Conservation (phyloP, 2,113 vertebrate species). For the Ageneiosus marmoratus region DNA sequence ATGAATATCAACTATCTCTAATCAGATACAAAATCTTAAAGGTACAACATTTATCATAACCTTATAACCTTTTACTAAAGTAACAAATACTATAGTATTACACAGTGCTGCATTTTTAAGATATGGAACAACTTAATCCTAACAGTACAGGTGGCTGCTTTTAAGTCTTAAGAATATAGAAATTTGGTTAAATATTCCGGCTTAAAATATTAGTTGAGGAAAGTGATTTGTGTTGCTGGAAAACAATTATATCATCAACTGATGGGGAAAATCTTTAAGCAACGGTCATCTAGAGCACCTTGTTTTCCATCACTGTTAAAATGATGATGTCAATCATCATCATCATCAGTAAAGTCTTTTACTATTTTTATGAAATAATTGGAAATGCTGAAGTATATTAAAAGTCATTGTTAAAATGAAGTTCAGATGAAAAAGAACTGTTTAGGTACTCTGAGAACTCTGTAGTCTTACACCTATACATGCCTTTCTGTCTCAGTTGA, state of each 20-base stretch:
- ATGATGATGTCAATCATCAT: background rate
- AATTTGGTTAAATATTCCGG: background rate
- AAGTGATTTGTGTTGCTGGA: too few relatives aligned
- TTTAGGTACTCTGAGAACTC: background rate
- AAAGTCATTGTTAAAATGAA: background rate
- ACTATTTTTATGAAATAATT: background rate
- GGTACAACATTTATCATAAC: background rate
- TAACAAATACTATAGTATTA: background rate
- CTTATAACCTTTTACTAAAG: background rate
- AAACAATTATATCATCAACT: too few relatives aligned
- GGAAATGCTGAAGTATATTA: background rate
- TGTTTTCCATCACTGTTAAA: background rate
- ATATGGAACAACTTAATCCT: background rate
- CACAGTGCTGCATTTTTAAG: background rate
- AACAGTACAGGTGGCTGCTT: background rate
- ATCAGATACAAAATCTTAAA: conserved; percentile 79
- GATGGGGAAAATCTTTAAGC: background rate
- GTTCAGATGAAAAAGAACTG: background rate
- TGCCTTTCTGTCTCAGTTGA: too few relatives aligned
- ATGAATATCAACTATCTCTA: conserved; percentile 81
- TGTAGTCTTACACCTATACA: background rate
- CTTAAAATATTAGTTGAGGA: background rate
- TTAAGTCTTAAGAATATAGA: background rate
- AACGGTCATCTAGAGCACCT: background rate
- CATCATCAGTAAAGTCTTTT: background rate